Evolutionary conservation across 2,113 vertebrate genomes (phyloP).

Genomic region (Macrotis lagotis): DNA sequence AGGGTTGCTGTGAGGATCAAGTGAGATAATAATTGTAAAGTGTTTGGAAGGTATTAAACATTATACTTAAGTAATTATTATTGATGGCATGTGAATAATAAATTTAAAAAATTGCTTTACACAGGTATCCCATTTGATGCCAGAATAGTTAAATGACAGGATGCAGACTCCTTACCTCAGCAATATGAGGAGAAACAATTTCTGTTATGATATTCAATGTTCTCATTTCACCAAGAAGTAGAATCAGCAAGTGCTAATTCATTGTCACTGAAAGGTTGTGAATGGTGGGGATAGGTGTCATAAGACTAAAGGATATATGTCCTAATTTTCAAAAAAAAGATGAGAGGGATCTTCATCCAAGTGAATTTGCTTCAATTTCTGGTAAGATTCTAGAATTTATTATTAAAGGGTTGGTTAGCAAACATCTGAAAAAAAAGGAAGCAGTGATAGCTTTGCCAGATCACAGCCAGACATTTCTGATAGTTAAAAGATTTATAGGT

Average conservation of each 20-base stretch:
- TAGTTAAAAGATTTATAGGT: not conserved
- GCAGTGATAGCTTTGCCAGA: not conserved
- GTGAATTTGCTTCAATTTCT: not conserved
- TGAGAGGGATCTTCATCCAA: not conserved
- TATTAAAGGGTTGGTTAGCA: not conserved
- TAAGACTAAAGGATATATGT: not conserved
- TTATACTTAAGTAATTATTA: too few species aligned
- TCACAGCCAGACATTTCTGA: not conserved
- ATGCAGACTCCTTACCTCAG: not conserved
- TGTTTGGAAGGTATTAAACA: too few species aligned
- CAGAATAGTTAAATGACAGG: not conserved
- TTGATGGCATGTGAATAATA: not conserved
- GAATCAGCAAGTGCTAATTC: not conserved
- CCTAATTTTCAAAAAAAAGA: not conserved
- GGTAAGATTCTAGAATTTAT: not conserved
- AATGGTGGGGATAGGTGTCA: not conserved
- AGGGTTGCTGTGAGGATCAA: too few species aligned
- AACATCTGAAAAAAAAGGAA: not conserved
- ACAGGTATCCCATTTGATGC: not conserved
- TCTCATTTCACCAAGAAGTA: not conserved
- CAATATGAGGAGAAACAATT: not conserved
- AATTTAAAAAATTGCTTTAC: not conserved
- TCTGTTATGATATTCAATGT: not conserved
- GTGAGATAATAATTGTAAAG: too few species aligned
- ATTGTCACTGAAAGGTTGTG: not conserved